phyloP scores from a whole-genome alignment of 2,888 invertebrate species.

The Nemoura dubitans region DNA sequence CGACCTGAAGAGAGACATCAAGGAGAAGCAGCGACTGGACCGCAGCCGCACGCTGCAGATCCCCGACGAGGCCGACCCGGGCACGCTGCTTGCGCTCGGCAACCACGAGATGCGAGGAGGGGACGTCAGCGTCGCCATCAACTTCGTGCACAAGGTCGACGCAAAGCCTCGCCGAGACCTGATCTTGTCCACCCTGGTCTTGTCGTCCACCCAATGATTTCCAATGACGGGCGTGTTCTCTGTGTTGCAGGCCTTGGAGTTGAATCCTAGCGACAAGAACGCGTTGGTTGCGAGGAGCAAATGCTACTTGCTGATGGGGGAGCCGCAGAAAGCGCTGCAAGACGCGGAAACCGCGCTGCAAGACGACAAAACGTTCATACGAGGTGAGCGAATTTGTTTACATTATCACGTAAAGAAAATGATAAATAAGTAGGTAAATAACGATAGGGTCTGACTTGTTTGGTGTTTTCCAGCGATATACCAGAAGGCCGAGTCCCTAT shows the following conservation, averaged over 20 bases:
- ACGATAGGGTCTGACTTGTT: neutral
- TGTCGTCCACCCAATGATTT: too few relatives aligned
- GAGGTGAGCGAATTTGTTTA: slow-evolving; percentile 57
- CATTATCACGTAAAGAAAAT: too few relatives aligned
- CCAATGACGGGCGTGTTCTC: neutral
- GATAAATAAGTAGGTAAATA: too few relatives aligned
- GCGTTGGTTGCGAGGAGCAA: slow-evolving; percentile 89
- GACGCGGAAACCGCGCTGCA: slow-evolving; percentile 86
- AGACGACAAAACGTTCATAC: slow-evolving; percentile 75
- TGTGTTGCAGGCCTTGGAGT: slow-evolving; percentile 80
- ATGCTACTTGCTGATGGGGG: slow-evolving; percentile 86
- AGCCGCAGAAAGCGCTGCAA: slow-evolving; percentile 80
- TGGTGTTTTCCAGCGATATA: slow-evolving; percentile 68
- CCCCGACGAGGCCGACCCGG: slow-evolving; percentile 81
- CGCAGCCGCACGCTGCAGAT: slow-evolving; percentile 74
- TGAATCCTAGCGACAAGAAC: slow-evolving; percentile 84
- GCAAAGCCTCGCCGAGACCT: neutral
- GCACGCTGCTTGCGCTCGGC: slow-evolving; percentile 78
- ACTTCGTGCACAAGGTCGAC: slow-evolving; percentile 81
- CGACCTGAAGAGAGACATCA: slow-evolving; percentile 87
- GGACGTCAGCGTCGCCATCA: slow-evolving; percentile 74
- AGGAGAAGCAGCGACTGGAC: slow-evolving; percentile 81
- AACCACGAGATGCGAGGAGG: slow-evolving; percentile 80
- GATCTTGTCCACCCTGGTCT: too few relatives aligned
- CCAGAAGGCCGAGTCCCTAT: slow-evolving; percentile 92